Conservation (phyloP, 2,113 vertebrate genomes). For the Panthera uncia region DNA sequence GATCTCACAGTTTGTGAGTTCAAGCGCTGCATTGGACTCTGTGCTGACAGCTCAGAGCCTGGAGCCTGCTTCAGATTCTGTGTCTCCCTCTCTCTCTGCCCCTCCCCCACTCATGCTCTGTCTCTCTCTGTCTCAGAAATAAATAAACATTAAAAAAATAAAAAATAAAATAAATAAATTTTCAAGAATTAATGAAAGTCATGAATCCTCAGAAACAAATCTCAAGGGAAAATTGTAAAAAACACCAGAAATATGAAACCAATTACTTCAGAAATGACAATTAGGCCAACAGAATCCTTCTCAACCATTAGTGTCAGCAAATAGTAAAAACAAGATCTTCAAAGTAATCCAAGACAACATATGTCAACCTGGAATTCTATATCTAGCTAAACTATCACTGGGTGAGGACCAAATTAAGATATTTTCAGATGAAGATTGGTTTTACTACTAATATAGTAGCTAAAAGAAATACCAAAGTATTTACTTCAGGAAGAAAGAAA, state of each 20-base stretch:
- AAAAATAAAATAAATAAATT: background rate
- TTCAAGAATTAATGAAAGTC: background rate
- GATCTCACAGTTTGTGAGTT: no score
- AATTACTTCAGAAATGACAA: background rate
- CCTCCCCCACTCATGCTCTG: no score
- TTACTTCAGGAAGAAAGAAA: constrained; percentile 10
- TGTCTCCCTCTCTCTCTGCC: no score
- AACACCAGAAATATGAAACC: background rate
- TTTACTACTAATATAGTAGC: background rate
- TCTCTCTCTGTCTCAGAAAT: no score
- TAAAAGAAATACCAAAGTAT: background rate
- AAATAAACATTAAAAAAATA: no score
- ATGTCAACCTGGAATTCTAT: background rate
- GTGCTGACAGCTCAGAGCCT: no score
- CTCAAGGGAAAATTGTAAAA: background rate
- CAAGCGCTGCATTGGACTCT: no score
- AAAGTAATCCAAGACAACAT: background rate
- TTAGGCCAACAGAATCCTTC: background rate
- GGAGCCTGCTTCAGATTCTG: no score
- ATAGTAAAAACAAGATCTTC: background rate
- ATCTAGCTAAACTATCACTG: background rate
- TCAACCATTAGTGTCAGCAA: background rate
- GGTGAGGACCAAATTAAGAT: background rate
- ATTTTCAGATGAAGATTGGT: background rate
- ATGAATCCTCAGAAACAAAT: constrained; percentile 5